A percentile compares a stretch with the other conserved stretches of the same genome.
These are phyloP conservation scores for Thunnus thynnus DNA, from an alignment of 2,113 vertebrate species.

Conservation along the genomic window DNA sequence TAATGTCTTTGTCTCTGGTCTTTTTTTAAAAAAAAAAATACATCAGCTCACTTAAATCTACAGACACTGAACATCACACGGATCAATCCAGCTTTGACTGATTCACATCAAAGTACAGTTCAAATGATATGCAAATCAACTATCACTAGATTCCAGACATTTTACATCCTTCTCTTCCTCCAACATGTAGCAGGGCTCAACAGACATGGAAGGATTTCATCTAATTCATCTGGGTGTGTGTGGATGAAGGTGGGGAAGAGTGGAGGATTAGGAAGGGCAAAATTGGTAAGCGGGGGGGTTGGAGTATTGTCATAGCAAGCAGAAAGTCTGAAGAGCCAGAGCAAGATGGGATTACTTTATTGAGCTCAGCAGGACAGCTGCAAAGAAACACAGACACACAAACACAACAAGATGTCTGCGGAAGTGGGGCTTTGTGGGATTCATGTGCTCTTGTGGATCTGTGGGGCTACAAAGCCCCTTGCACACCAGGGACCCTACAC, in stretches of 20 bases:
- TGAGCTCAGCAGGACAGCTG: constrained; percentile 20
- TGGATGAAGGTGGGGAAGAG: constrained; percentile 20
- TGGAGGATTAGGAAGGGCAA: constrained; percentile 20
- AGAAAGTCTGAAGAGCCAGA: constrained; percentile 36
- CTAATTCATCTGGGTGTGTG: not conserved
- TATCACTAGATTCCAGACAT: too few relatives aligned
- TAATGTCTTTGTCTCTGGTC: too few relatives aligned
- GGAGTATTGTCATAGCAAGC: constrained; percentile 6
- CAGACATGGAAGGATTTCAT: not conserved
- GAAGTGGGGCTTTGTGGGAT: constrained; percentile 47
- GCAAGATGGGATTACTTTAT: constrained; percentile 59
- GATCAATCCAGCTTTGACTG: too few relatives aligned
- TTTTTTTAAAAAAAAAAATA: too few relatives aligned
- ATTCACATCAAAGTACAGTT: too few relatives aligned
- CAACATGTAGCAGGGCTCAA: too few relatives aligned
- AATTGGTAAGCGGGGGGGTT: not conserved
- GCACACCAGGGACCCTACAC: constrained; percentile 40
- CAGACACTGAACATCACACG: too few relatives aligned
- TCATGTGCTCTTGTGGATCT: constrained; percentile 48
- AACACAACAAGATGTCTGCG: constrained; percentile 12
- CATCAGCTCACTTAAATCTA: too few relatives aligned
- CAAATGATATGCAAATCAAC: too few relatives aligned
- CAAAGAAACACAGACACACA: constrained; percentile 4
- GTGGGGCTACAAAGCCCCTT: constrained; percentile 50
- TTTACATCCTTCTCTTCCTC: too few relatives aligned